phyloP scores from a whole-genome alignment of 2,888 invertebrate species.

The Netelia virgata region DNA sequence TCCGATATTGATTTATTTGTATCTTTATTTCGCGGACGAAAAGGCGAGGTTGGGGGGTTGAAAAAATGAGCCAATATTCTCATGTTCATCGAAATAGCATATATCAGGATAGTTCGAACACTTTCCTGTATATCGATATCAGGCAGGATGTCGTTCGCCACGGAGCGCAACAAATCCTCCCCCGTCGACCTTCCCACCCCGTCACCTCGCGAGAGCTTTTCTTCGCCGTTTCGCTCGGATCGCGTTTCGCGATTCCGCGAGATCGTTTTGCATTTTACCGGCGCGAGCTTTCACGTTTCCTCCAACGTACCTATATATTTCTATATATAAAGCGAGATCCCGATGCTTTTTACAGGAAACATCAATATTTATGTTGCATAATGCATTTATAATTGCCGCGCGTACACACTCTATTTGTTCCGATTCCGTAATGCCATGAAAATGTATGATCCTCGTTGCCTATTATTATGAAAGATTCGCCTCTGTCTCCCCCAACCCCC shows the following conservation, averaged over 20 bases:
- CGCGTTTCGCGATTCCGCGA: conserved; percentile 60
- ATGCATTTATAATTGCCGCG: conserved; percentile 84
- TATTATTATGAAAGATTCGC: conserved; percentile 82
- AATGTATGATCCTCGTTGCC: conserved; percentile 83
- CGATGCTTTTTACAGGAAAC: conserved; percentile 82
- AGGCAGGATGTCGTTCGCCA: conserved; percentile 34
- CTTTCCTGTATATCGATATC: not conserved
- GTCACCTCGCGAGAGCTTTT: conserved; percentile 54
- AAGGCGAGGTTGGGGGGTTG: not conserved
- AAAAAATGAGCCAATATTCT: conserved; percentile 51
- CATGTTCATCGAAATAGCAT: conserved; percentile 17
- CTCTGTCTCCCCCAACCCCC: not conserved
- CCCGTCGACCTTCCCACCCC: not conserved
- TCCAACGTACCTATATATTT: conserved; percentile 2
- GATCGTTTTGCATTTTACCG: conserved; percentile 82
- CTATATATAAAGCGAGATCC: conserved; percentile 70
- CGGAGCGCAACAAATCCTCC: conserved; percentile 66
- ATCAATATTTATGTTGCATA: conserved; percentile 85
- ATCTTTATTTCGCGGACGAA: not conserved
- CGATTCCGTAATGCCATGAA: conserved; percentile 84
- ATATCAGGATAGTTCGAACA: conserved; percentile 16
- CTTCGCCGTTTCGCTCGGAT: conserved; percentile 56
- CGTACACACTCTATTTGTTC: conserved; percentile 84
- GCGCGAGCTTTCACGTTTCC: conserved; percentile 41
- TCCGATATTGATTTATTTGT: conserved; percentile 46